phyloP scores from a whole-genome alignment of 1,140 invertebrate genomes.

The Augochlora pura region DNA sequence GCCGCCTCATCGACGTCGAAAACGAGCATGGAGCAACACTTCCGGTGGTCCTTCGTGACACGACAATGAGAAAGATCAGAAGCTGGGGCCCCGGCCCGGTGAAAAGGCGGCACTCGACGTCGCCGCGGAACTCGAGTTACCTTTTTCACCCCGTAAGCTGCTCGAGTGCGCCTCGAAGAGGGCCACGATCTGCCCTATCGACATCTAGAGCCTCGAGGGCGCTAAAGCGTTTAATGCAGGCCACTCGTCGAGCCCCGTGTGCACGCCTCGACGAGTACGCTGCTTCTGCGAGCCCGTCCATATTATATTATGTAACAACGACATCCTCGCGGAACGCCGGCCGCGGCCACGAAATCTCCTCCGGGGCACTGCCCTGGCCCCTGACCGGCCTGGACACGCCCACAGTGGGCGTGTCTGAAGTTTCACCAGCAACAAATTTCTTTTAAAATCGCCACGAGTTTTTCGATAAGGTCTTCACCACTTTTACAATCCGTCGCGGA shows the following conservation, averaged over 20 bases:
- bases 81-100: conserved; percentile 43
- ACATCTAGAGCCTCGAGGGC: conserved; percentile 63
- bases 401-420: too few relatives aligned
- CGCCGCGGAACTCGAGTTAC: conserved; percentile 63
- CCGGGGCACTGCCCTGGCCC: too few relatives aligned
- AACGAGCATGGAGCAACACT: conserved; percentile 1
- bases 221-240: conserved; percentile 56
- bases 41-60: conserved; percentile 65
- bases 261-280: conserved; percentile 34
- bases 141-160: conserved; percentile 56
- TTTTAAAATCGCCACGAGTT: too few relatives aligned
- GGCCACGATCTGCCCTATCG: conserved; percentile 72
- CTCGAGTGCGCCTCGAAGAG: conserved; percentile 53
- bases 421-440: too few relatives aligned
- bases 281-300: background rate
- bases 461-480: too few relatives aligned
- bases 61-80: conserved; percentile 68
- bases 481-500: too few relatives aligned
- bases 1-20: background rate
- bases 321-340: background rate
- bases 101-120: conserved; percentile 62
- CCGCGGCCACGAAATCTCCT: too few relatives aligned
- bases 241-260: conserved; percentile 40
- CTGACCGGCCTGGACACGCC: too few relatives aligned
- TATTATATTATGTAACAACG: conserved; percentile 1